A percentile compares a stretch with the other conserved stretches of the same genome.
phyloP scores from a whole-genome alignment of 2,888 invertebrate species.

The Plebejus melissa region DNA sequence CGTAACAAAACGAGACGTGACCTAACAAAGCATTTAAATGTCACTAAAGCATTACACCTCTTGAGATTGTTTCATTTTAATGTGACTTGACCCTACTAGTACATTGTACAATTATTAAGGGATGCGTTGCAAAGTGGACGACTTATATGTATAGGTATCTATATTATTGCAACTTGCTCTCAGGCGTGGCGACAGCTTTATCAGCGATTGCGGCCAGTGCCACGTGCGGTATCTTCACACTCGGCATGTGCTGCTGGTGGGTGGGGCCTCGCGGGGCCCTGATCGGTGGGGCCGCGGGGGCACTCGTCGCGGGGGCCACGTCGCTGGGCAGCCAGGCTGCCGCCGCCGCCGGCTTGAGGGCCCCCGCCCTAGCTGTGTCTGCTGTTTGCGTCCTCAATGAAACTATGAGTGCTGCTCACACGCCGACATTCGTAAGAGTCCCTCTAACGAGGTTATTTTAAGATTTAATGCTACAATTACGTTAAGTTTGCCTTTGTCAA shows the following conservation, averaged over 20 bases:
- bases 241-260: constrained; percentile 91
- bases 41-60: no score
- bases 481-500: no score
- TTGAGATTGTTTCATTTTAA: not conserved
- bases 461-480: no score
- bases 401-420: not conserved
- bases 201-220: constrained; percentile 92
- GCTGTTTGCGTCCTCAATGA: constrained; percentile 51
- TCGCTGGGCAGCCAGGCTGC: constrained; percentile 84
- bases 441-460: not conserved
- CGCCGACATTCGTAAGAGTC: constrained; percentile 40
- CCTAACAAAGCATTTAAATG: no score
- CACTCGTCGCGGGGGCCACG: constrained; percentile 79
- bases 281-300: constrained; percentile 81
- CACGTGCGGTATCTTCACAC: constrained; percentile 89
- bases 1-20: no score
- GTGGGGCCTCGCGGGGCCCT: constrained; percentile 83
- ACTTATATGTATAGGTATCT: no score
- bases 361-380: constrained; percentile 59
- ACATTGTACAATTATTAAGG: no score
- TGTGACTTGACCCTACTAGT: not conserved
- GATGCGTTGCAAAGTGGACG: no score
- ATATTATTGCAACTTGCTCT: not conserved
- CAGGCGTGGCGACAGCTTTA: constrained; percentile 83
- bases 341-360: constrained; percentile 78